Base-by-base conservation (phyloP, 2,888 invertebrate genomes). In the Clepsis dumicolana region DNA sequence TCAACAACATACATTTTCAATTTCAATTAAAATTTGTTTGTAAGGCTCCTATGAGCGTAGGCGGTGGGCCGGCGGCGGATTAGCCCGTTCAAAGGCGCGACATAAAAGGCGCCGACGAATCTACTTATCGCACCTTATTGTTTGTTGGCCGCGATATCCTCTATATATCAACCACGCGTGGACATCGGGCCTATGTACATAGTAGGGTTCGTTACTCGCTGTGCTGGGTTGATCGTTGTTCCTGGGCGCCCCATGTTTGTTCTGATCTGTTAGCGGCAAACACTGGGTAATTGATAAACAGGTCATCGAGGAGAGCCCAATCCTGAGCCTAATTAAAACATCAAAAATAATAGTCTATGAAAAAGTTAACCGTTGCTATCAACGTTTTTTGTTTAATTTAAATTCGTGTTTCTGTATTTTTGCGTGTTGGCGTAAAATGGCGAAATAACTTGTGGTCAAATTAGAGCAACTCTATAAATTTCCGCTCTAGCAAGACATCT, bases 21-120 rank as follows among this genome's bases (percentile, higher is more conserved):
- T 48, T 48, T 52, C 48, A 48, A 48, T 48, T 48, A 21, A 18
- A 48, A 48, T 21, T 48, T 48, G 48, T 48, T 48, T 48, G 21
- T 48, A 48, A 12, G 48, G 48, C 21, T 48, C 12, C 21, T 44
- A 44, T 16, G 41, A 21, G 72, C 72, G 73, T 71, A 72, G 59
- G 60, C 64, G 78, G 85, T 18, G 18, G 32, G 56, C 35, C 56
- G 56, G 56, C 89, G 89, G 91, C 84, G 88, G 88, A 88, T 89
- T 86, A 90, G 76, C 81, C 84, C 82, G 86, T 88, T 90, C 90
- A 92, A 92, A 93, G 90, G 89, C 84, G 78, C 78, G 70, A 90
- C 90, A 88, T 92, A 82, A 93, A 92, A 92, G 79, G 87, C 72
- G 84, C 92, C 93, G 93, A 87, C 88, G 85, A 89, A 90, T 89